Base-by-base conservation (phyloP, 2,888 invertebrate species). In the Spodoptera littoralis region DNA sequence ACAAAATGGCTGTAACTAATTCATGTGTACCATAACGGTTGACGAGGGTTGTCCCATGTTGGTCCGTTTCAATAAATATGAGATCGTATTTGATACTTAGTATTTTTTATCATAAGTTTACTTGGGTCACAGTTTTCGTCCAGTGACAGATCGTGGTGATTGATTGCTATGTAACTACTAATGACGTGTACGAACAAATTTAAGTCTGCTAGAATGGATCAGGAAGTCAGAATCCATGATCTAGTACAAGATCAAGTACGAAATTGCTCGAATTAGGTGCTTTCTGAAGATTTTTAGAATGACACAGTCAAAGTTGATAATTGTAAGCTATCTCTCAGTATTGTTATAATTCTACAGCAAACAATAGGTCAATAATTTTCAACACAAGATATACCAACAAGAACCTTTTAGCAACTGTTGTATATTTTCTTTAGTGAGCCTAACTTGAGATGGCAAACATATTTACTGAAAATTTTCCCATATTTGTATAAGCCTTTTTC, bases 401-500 rank as follows among this genome's bases (percentile, higher is more conserved):
- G 54, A 67, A 47, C 62, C 50, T 24, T 57, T 62, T 52, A 48
- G 60, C 36, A 61, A 64, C 53, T 59, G 48, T 55, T 59, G 60
- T 68, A 55, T 75, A 60, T 60, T 62, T 69, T 60, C 63, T 59
- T 70, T 67, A 67, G 60, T 51, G 58, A 66, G 61, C 68, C 69
- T 72, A 75, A 77, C 63, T 78, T 73, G 74, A 71, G 79, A 76
- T 79, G 76, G 80, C 71, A 78, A 77, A 81, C 77, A 82, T 85
- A 81, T 86, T 85, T 83, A 76, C 80, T 70, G 77, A 85, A 85
- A 84, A 83, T 81, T 84, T 81, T 78, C 81, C 77, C 76, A 83
- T 85, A 77, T 88, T 87, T 87, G 80, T 76, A 79, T 76, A 77
- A 82, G 82, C 77, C 80, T 81, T 86, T 85, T 87, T 84, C 79